phyloP scores from a whole-genome alignment of 2,797 vertebrate genomes.

The Gouania willdenowi region DNA sequence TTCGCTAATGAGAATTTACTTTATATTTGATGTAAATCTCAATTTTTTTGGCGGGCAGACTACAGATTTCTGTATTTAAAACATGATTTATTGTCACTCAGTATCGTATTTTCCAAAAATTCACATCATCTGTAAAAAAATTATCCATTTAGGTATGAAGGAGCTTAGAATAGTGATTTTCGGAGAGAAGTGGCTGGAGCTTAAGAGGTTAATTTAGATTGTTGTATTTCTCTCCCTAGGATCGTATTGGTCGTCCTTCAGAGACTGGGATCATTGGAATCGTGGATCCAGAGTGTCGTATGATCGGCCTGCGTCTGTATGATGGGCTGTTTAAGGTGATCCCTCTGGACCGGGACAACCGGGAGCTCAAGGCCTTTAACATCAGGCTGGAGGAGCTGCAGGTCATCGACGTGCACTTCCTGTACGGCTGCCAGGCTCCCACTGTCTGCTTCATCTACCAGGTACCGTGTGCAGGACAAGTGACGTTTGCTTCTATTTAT shows the following conservation, averaged over 20 bases:
- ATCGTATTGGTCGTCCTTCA: constrained; percentile 95
- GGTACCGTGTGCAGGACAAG: constrained; percentile 59
- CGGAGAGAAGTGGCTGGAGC: too few species aligned
- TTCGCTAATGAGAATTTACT: too few species aligned
- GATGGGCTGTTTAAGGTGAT: constrained; percentile 98
- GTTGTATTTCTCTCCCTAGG: constrained; percentile 72
- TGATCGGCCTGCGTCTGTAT: constrained; percentile 95
- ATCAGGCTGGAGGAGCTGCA: constrained; percentile 96
- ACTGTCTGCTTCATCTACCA: constrained; percentile 99
- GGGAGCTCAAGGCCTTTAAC: constrained; percentile 96
- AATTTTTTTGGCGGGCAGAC: too few species aligned
- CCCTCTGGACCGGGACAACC: constrained; percentile 93
- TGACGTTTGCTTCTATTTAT: background rate
- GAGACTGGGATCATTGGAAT: constrained; percentile 98
- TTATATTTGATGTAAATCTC: too few species aligned
- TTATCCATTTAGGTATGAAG: too few species aligned
- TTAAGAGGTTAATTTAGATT: too few species aligned
- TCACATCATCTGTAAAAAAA: too few species aligned
- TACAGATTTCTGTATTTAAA: too few species aligned
- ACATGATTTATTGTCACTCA: too few species aligned
- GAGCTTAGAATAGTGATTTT: too few species aligned
- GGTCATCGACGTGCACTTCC: constrained; percentile 96
- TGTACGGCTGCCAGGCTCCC: constrained; percentile 93
- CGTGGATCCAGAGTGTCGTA: constrained; percentile 95
- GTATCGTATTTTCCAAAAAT: too few species aligned